Conservation (phyloP, 2,888 invertebrate species). For the Acholoe squamosa region DNA sequence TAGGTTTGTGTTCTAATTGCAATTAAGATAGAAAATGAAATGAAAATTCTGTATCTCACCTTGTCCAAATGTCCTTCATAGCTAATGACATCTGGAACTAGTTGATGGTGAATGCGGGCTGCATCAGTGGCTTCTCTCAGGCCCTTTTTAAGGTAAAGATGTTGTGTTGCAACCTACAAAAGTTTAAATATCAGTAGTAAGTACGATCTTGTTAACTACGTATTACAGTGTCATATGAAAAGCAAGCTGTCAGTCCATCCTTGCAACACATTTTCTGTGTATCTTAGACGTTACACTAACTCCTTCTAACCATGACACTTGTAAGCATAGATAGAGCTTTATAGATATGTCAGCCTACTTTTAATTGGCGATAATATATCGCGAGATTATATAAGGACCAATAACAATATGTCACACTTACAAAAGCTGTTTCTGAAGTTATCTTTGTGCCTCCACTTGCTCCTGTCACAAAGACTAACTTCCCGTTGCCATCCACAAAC, state of each 20-base stretch:
- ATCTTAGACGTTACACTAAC: background rate
- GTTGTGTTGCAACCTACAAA: conserved; percentile 73
- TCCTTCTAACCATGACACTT: background rate
- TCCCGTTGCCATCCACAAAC: conserved; percentile 88
- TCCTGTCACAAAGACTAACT: conserved; percentile 88
- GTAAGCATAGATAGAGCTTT: background rate
- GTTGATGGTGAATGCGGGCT: conserved; percentile 92
- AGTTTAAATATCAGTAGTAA: background rate
- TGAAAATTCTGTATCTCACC: conserved; percentile 82
- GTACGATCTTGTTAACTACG: background rate
- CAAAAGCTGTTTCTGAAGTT: conserved; percentile 89
- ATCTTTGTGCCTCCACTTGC: conserved; percentile 96
- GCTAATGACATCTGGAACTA: conserved; percentile 88
- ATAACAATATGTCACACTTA: conserved; percentile 14
- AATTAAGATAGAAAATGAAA: background rate
- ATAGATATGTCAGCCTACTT: background rate
- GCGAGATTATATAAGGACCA: background rate
- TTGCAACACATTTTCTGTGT: background rate
- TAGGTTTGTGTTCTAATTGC: background rate
- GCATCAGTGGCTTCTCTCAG: conserved; percentile 92
- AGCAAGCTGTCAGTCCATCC: background rate
- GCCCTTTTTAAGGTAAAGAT: conserved; percentile 89
- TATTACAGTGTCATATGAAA: background rate
- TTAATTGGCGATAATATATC: background rate
- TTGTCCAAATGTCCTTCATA: conserved; percentile 89